A percentile compares a stretch with the other conserved stretches of the same genome.
Conservation (phyloP, 2,113 vertebrate genomes). For the Poecile atricapillus region DNA sequence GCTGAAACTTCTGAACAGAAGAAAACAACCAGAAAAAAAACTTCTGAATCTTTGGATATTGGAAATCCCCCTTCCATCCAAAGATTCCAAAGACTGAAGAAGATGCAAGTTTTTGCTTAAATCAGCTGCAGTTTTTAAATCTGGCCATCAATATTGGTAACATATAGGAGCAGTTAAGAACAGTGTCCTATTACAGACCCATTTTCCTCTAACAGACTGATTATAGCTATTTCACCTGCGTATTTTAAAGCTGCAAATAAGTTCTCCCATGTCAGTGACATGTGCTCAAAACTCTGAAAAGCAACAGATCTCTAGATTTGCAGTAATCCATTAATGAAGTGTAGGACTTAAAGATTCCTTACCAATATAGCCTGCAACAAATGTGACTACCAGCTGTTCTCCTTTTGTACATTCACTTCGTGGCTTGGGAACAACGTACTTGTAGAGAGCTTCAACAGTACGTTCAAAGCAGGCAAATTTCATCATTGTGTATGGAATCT, state of each 20-base stretch:
- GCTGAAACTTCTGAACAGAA: background rate
- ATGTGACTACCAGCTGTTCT: constrained; percentile 95
- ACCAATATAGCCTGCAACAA: constrained; percentile 97
- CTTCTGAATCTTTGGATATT: background rate
- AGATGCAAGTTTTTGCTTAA: background rate
- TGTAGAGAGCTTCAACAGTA: constrained; percentile 94
- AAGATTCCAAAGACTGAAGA: background rate
- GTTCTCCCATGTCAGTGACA: background rate
- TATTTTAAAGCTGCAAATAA: background rate
- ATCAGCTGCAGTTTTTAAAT: background rate
- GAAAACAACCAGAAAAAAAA: background rate
- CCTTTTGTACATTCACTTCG: constrained; percentile 89
- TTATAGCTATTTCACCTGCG: background rate
- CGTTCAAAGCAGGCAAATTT: constrained; percentile 99
- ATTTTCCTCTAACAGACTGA: background rate
- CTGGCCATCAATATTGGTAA: background rate
- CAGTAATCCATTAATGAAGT: background rate
- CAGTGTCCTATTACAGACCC: background rate
- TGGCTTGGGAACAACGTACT: constrained; percentile 92
- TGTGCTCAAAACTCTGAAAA: background rate
- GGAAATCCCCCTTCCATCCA: background rate
- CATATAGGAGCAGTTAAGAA: background rate
- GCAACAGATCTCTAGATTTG: background rate
- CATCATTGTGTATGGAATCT: constrained; percentile 99
- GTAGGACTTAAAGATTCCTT: constrained; percentile 54